Conservation (phyloP, 2,888 invertebrate species). For the Eupeodes luniger region DNA sequence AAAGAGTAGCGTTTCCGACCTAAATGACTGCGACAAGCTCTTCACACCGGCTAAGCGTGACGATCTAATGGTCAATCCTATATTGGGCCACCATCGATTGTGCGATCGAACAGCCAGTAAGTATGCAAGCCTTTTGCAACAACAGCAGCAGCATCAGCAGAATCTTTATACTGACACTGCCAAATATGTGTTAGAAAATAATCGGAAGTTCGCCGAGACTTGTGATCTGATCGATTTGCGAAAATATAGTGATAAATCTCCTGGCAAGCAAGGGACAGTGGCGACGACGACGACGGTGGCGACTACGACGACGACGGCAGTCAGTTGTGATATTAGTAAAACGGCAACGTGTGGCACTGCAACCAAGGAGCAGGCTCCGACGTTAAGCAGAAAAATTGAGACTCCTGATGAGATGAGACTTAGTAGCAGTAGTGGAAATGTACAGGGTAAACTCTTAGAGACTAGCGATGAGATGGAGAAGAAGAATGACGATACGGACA, state of each 20-base stretch:
- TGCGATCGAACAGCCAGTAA: slow-evolving; percentile 84
- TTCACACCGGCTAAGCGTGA: slow-evolving; percentile 83
- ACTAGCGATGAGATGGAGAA: slow-evolving; percentile 77
- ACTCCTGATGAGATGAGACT: slow-evolving; percentile 52
- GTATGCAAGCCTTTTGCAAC: slow-evolving; percentile 60
- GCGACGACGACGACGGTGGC: not conserved
- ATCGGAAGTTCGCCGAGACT: slow-evolving; percentile 51
- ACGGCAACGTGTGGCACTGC: slow-evolving; percentile 34
- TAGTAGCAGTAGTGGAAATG: slow-evolving; percentile 65
- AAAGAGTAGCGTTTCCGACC: slow-evolving; percentile 84
- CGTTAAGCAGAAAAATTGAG: slow-evolving; percentile 48
- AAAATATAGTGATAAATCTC: slow-evolving; percentile 69
- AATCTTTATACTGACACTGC: slow-evolving; percentile 76
- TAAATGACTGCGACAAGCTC: slow-evolving; percentile 83
- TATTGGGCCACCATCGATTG: slow-evolving; percentile 86
- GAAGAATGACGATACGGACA: slow-evolving; percentile 69
- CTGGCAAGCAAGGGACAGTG: slow-evolving; percentile 44
- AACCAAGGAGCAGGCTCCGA: slow-evolving; percentile 41
- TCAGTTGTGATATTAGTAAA: slow-evolving; percentile 69
- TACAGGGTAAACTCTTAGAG: slow-evolving; percentile 61
- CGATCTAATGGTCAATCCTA: slow-evolving; percentile 84
- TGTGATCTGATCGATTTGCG: slow-evolving; percentile 75
- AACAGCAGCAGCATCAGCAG: slow-evolving; percentile 66
- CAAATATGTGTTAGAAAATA: slow-evolving; percentile 76
- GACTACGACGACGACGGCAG: slow-evolving; percentile 22